These are phyloP conservation scores for Mormyrops boulengeri DNA, from an alignment of 2,797 vertebrate species.

Conservation along the genomic window DNA sequence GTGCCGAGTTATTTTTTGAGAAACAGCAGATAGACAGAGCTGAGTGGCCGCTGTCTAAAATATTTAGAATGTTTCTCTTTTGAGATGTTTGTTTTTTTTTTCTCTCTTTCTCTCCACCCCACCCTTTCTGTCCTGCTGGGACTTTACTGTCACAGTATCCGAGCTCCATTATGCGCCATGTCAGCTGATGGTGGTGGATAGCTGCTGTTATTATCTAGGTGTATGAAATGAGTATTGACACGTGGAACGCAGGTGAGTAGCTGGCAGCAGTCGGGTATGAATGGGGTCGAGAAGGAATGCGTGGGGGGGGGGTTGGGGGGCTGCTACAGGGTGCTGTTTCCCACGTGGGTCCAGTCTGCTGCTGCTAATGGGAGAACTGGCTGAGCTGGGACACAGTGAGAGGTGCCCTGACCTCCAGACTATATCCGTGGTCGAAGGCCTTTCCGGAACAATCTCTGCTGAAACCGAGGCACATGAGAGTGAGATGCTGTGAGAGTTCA, in stretches of 20 bases:
- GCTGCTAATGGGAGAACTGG: not conserved
- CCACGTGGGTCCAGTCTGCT: not conserved
- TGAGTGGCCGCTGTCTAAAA: slow-evolving; percentile 67
- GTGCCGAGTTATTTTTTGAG: slow-evolving; percentile 71
- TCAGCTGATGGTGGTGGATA: not conserved
- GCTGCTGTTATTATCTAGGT: not conserved
- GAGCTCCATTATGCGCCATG: not conserved
- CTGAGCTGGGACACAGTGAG: not conserved
- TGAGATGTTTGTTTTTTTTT: slow-evolving; percentile 5
- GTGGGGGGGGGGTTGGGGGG: not conserved
- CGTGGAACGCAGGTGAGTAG: not conserved
- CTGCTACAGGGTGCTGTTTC: not conserved
- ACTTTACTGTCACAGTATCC: not conserved
- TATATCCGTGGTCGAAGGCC: no score
- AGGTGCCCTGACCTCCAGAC: not conserved
- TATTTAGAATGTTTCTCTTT: slow-evolving; percentile 50
- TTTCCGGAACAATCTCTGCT: not conserved
- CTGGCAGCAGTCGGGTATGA: not conserved
- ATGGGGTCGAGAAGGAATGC: not conserved
- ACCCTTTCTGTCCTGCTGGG: not conserved
- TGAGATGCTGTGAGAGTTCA: not conserved
- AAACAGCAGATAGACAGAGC: slow-evolving; percentile 64
- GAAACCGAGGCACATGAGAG: not conserved
- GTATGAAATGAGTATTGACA: not conserved
- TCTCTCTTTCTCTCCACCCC: not conserved